Base-by-base conservation (phyloP, 2,113 vertebrate species). In the Peucedramus taeniatus region DNA sequence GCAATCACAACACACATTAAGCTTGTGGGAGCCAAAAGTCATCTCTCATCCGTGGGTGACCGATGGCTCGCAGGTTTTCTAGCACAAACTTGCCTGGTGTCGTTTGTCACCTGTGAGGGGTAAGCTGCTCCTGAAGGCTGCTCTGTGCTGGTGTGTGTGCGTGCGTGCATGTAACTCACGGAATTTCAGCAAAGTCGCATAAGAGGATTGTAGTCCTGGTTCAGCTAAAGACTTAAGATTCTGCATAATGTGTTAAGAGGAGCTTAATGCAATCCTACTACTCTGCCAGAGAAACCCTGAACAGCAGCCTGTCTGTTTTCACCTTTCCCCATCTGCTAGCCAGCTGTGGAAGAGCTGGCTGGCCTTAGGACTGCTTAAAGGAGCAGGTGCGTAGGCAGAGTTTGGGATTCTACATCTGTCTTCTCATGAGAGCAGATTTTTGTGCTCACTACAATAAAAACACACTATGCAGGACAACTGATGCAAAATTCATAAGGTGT, bases 121-220 rank as follows among this genome's bases (percentile, higher is more conserved):
- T 95, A 96, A 94, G 83, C 90, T 0, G n/a, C 49, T 93, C 69
- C 94, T 95, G 89, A 96, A 96, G 94, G 94, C 89, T 94, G 65
- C 89, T 94, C 95, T 96, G 95, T 93, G 91, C 90, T 93, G 72
- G 24, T 61, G 81, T 68, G 37, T 95, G 94, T 96, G 96, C 71
- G 77, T 95, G 95, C 85, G 49, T 96, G 96, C 86, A 47, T 87
- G 95, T 54, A 95, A 91, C 94, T 68, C 65, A 35, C 50, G 90
- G 94, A 96, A 97, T 96, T 95, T 89, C 95, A 80, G 84, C 90
- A 96, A 97, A 97, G 91, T 90, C 90, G 72, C 16, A 2, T 97
- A 97, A 97, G 95, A 97, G 96, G 96, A 96, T 97, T 96, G 95
- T 86, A 87, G 75, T 84, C 93, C 83, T 61, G 66, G 87, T 89